phyloP scores from a whole-genome alignment of 2,888 invertebrate species.

The Scelioninae gen. 2 region DNA sequence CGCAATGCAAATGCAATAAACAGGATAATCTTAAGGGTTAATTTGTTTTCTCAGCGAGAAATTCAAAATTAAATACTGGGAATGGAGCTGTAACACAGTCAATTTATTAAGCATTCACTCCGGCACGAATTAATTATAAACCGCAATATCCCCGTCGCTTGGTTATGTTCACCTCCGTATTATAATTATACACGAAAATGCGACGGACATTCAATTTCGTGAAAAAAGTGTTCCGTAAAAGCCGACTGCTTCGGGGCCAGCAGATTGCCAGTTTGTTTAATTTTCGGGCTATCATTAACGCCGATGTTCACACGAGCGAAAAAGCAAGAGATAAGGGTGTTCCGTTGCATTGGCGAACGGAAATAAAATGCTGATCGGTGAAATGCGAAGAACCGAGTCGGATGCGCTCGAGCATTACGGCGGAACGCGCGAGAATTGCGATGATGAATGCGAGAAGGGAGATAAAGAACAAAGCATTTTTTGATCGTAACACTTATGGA shows the following conservation, averaged over 20 bases:
- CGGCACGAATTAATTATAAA: no score
- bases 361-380: conserved; percentile 50
- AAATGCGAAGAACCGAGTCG: conserved; percentile 41
- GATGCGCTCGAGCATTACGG: conserved; percentile 39
- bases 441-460: conserved; percentile 45
- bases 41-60: no score
- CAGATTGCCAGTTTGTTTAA: conserved; percentile 18
- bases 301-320: conserved; percentile 25
- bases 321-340: conserved; percentile 38
- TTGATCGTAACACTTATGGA: conserved; percentile 31
- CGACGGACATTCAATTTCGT: not conserved
- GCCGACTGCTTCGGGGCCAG: not conserved
- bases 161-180: not conserved
- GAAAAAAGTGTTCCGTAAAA: not conserved
- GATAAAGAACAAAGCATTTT: conserved; percentile 41
- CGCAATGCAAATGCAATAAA: no score
- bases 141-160: no score
- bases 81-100: no score
- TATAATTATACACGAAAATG: not conserved
- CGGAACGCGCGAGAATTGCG: conserved; percentile 37
- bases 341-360: conserved; percentile 42
- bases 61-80: no score
- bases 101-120: no score
- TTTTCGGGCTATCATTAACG: conserved; percentile 13
- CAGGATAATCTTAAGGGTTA: no score